Base-by-base conservation (phyloP, 2,113 vertebrate species). In the Mionectes macconnelli region DNA sequence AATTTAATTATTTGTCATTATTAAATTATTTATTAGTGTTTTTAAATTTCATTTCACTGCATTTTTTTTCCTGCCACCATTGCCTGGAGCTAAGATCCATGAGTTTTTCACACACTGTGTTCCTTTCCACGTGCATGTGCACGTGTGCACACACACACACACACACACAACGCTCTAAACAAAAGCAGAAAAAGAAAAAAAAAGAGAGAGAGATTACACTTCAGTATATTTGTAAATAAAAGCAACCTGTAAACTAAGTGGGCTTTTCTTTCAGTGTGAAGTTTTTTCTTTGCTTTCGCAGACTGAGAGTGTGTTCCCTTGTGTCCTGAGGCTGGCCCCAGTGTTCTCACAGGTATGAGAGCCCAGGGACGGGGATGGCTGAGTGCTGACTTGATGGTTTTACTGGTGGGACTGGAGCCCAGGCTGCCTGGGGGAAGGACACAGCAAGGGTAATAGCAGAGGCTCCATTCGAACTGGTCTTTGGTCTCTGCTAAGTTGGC, bases 11-110 rank as follows among this genome's bases (percentile, higher is more conserved):
- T 97, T 97, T 98, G 97, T 98, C 97, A 97, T 98, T 98, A 98
- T 98, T 98, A 98, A 98, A 98, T 98, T 98, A 98, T 98, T 98
- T 98, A 98, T 98, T 98, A 98, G 98, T 94, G 74, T 98, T 97
- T 97, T 97, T 87, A 89, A 96, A 97, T 96, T 91, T 96, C 93
- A 92, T 90, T 86, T 96, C 94, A 93, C 85, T 94, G 92, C 90
- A 66, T 62, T 84, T 90, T 86, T 94, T 79, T 94, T 64, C 68
- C 92, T 96, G 91, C 93, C 88, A 47, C 84, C 59, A 21, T 59
- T 96, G 91, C 89, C 73, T 92, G 90, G 94, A 88, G 72, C 53
- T 91, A 60, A 94, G 75, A 79, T 52, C 70, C 84, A 68, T 33
- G 90, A 87, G 52, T 86, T 93, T 91, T 82, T 94, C 80, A 72